A percentile compares a stretch with the other conserved stretches of the same genome.
Conservation (phyloP, 2,888 invertebrate species). For the Hirtodrosophila confusa region DNA sequence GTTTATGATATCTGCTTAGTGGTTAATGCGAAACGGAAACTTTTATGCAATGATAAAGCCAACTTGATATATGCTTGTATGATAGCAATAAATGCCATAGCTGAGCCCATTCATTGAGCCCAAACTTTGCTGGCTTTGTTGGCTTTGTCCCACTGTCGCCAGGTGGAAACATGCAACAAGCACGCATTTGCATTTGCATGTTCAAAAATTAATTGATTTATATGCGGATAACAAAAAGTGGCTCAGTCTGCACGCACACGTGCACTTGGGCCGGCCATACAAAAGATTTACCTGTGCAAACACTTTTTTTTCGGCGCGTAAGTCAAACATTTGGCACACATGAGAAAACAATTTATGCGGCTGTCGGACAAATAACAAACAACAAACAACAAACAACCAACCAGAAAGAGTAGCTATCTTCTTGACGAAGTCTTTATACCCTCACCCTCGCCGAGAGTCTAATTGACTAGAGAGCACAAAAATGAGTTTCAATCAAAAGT, state of each 20-base stretch:
- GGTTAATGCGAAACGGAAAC: conserved; percentile 66
- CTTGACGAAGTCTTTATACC: too few species aligned
- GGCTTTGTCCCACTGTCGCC: conserved; percentile 29
- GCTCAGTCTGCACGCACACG: conserved; percentile 36
- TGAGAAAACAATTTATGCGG: conserved; percentile 74
- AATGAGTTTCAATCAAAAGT: too few species aligned
- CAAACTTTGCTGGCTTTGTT: conserved; percentile 31
- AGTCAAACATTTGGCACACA: conserved; percentile 76
- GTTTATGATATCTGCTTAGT: conserved; percentile 43
- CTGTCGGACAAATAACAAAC: conserved; percentile 46
- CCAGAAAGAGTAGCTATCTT: too few species aligned
- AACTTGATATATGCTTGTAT: conserved; percentile 29
- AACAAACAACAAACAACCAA: conserved; percentile 36
- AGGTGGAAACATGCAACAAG: conserved; percentile 24
- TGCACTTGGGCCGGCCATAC: conserved; percentile 20
- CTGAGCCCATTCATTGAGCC: conserved; percentile 55
- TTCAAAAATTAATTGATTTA: conserved; percentile 73
- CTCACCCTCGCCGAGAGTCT: too few species aligned
- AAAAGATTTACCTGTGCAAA: conserved; percentile 59
- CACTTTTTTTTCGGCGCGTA: conserved; percentile 62
- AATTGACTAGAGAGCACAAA: too few species aligned
- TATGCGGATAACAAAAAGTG: conserved; percentile 58
- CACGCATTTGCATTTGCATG: conserved; percentile 58
- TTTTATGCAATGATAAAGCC: conserved; percentile 61
- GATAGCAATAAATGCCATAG: conserved; percentile 32